These are phyloP conservation scores for Paratilapia polleni DNA, from an alignment of 2,113 vertebrate species.

Conservation along the genomic window DNA sequence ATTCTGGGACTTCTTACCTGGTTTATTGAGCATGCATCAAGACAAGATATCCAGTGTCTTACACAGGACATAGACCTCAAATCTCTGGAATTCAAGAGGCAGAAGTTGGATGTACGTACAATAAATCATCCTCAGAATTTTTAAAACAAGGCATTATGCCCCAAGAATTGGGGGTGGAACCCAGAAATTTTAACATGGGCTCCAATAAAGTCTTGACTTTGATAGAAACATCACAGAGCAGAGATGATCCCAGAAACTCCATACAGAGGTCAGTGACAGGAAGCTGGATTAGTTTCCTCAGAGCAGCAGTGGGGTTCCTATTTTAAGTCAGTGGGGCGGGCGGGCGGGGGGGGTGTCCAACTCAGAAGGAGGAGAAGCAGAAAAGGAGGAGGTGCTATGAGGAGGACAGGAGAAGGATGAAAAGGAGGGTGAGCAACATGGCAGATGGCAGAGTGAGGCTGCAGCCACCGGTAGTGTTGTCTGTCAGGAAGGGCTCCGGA, in stretches of 20 bases:
- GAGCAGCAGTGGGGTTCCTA: not conserved
- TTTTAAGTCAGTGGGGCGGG: too few species aligned
- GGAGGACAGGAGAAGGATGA: conserved; percentile 61
- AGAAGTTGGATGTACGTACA: not conserved
- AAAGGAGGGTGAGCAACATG: conserved; percentile 51
- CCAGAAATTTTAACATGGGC: not conserved
- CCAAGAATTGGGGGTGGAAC: not conserved
- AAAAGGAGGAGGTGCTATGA: conserved; percentile 49
- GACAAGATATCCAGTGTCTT: conserved; percentile 1
- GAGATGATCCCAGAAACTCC: not conserved
- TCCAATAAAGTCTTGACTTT: not conserved
- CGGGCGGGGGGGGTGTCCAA: not conserved
- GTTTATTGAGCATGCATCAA: not conserved
- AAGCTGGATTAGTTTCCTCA: not conserved
- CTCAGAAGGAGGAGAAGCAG: not conserved
- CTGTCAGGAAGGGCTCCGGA: conserved; percentile 95
- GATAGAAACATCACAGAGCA: conserved; percentile 6
- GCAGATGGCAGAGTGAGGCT: conserved; percentile 59
- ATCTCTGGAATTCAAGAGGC: not conserved
- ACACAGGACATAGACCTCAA: not conserved
- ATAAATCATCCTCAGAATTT: not conserved
- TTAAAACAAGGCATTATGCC: not conserved
- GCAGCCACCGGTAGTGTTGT: conserved; percentile 89
- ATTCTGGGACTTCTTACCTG: not conserved
- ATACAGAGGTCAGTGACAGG: conserved; percentile 9